These are phyloP conservation scores for Cryptoblepharus egeriae DNA, from an alignment of 2,797 vertebrate species.

Conservation along the genomic window DNA sequence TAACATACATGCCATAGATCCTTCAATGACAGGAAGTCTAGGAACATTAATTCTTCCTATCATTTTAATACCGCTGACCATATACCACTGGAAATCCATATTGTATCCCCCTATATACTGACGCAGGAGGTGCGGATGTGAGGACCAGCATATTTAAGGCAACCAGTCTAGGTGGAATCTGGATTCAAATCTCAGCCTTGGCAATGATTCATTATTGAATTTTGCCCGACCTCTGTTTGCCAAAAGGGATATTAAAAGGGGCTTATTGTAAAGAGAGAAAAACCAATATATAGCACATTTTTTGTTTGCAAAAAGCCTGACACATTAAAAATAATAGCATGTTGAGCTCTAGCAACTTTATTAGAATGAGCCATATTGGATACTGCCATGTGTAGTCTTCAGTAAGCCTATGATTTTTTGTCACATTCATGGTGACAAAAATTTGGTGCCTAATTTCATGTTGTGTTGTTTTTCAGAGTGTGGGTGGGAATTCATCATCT, in stretches of 20 bases:
- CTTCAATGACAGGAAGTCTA: background rate
- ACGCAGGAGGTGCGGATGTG: background rate
- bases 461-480: background rate
- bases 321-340: no score
- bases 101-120: background rate
- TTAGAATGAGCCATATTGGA: no score
- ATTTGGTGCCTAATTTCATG: no score
- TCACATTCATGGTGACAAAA: no score
- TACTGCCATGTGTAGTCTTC: no score
- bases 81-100: background rate
- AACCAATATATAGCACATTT: no score
- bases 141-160: background rate
- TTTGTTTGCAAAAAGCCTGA: no score
- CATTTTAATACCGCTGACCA: background rate
- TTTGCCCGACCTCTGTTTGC: background rate
- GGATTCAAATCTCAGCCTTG: background rate
- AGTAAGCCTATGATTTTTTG: no score
- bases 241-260: background rate
- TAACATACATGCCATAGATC: background rate
- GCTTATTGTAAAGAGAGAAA: background rate
- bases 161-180: no score
- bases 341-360: no score
- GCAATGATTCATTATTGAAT: background rate
- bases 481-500: background rate
- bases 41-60: no score